These are phyloP conservation scores for Myotis davidii DNA, from an alignment of 2,113 vertebrate genomes.

Conservation along the genomic window DNA sequence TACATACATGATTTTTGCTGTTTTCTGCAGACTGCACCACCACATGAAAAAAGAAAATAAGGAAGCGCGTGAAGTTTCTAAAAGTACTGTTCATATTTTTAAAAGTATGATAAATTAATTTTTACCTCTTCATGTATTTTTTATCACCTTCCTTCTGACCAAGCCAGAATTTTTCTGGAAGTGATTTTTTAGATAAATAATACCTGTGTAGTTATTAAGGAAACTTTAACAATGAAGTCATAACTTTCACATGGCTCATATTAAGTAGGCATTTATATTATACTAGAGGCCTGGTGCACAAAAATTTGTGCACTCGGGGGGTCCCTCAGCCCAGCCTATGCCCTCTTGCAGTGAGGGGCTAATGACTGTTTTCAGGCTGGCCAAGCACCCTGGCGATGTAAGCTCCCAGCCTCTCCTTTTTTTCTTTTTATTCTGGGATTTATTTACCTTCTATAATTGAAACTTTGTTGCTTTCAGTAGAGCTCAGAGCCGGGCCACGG, in stretches of 20 bases:
- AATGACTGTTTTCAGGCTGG: no score
- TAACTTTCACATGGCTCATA: not conserved
- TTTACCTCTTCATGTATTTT: slow-evolving; percentile 90
- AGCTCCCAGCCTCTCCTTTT: no score
- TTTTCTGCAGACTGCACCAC: slow-evolving; percentile 85
- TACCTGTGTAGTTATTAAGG: slow-evolving; percentile 83
- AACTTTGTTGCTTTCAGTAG: no score
- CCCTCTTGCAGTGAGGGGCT: no score
- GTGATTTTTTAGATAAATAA: slow-evolving; percentile 87
- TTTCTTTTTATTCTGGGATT: no score
- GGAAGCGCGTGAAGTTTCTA: slow-evolving; percentile 39
- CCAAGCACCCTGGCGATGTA: no score
- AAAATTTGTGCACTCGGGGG: no score
- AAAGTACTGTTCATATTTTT: slow-evolving; percentile 21
- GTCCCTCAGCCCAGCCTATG: no score
- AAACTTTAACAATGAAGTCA: slow-evolving; percentile 57
- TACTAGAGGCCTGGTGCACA: not conserved
- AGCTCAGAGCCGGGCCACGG: no score
- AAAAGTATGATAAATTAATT: slow-evolving; percentile 22
- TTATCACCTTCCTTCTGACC: slow-evolving; percentile 87
- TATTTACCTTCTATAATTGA: no score
- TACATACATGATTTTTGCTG: slow-evolving; percentile 85
- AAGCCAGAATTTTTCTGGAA: slow-evolving; percentile 89
- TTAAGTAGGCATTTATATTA: not conserved
- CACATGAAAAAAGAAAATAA: slow-evolving; percentile 73